Conservation (phyloP, 2,797 vertebrate species). For the Potorous gilbertii region DNA sequence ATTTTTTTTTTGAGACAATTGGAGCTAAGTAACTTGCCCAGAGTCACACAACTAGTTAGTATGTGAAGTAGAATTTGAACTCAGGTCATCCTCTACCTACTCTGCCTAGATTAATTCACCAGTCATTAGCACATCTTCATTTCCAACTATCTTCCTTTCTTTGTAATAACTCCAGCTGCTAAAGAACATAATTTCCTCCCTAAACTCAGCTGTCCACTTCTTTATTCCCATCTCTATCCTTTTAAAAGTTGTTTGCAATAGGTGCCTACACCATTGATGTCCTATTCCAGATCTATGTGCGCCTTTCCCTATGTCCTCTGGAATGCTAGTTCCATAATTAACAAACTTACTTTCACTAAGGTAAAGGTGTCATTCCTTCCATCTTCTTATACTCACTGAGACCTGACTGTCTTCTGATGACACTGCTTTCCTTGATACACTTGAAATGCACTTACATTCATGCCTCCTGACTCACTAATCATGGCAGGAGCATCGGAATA, state of each 20-base stretch:
- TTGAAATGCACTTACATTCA: not conserved
- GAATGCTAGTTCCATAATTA: not conserved
- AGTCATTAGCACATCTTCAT: not conserved
- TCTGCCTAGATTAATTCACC: not conserved
- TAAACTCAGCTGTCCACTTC: not conserved
- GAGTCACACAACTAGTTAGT: not conserved
- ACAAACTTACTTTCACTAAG: not conserved
- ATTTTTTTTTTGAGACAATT: not conserved
- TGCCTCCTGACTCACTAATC: not conserved
- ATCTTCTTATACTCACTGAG: not conserved
- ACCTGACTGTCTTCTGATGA: no score
- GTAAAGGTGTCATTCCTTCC: not conserved
- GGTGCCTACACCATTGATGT: not conserved
- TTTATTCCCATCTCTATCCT: not conserved
- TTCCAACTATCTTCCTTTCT: not conserved
- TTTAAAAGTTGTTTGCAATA: no score
- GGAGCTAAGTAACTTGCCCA: not conserved
- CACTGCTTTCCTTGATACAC: no score
- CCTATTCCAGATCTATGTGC: not conserved
- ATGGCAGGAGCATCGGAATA: not conserved
- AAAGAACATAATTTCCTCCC: not conserved
- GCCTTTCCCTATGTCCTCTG: not conserved
- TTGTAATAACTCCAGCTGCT: not conserved
- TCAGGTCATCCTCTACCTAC: not conserved
- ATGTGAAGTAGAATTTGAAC: not conserved